Base-by-base conservation (phyloP, 2,888 invertebrate genomes). In the Cataglyphis albicans region DNA sequence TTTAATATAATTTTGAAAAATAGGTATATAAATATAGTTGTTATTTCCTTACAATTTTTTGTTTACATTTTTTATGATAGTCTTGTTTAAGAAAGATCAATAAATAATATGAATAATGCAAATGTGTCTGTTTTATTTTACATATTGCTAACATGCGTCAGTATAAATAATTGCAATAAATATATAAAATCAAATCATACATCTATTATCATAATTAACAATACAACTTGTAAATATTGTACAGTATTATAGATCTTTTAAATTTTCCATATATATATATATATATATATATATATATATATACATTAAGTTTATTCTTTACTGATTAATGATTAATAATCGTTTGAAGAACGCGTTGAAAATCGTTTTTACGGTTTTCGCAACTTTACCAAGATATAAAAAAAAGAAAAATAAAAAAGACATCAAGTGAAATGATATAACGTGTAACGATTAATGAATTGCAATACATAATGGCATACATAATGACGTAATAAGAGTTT, bases 301-400 rank as follows among this genome's bases (percentile, higher is more conserved):
- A 32, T 6, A 57, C 44, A 44, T 80, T 59, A 35, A 35, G 35
- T 59, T 70, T 48, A 68, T 12, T 21, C 7, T 35, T 6, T n/a
- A n/a, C n/a, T n/a, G n/a, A n/a, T n/a, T n/a, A 80, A 70, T 70
- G 44, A 70, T 80, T 80, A 80, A 80, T 48, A 72, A 48, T 29
- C 44, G 55, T 59, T 44, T 59, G 18, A 44, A 59, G 59, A 48
- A 25, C 59, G 44, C 32, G 44, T 10, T 59, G 44, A 61, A 59
- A 80, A 44, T n/a, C 21, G 57, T 35, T 70, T 44, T 25, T n/a
- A 70, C 12, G 70, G 44, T 41, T 78, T 68, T 59, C 25, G 32
- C 32, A 41, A 18, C 35, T 68, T 78, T 68, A 80, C 61, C 70
- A 25, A 21, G 72, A 59, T 61, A 48, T 70, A 70, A 78, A 59